Base-by-base conservation (phyloP, 2,888 invertebrate genomes). In the Agrotis segetum region DNA sequence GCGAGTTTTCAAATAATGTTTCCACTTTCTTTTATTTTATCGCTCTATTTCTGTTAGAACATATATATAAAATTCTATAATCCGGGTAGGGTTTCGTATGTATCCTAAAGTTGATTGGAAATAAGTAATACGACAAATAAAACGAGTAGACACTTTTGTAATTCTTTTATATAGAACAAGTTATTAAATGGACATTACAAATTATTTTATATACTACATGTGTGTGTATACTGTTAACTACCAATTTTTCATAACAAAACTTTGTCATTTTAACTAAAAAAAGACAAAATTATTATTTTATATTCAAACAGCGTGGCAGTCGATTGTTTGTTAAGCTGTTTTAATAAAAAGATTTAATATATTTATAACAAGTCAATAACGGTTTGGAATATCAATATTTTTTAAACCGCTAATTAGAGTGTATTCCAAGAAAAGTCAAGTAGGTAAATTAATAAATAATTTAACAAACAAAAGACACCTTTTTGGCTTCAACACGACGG, bases 231-330 rank as follows among this genome's bases (percentile, higher is more conserved):
- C 11, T 83, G 66, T 74, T 67, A 79, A 77, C 65, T 76, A 74
- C 69, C 69, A 62, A 76, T 84, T 74, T 68, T 72, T 80, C 56
- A 79, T 84, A 86, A 81, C 79, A 90, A 86, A 92, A 93, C 91
- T 92, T 94, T 93, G 93, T 92, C 92, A 89, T 94, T 94, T 95
- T 92, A 90, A 77, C 85, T 74, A 91, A 90, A 94, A 95, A 94
- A 93, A 88, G 92, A 92, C 93, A 92, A 94, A 93, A 92, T 93
- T 90, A 88, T 87, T 78, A 85, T 74, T 79, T 77, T 67, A 60
- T 69, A 60, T 69, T 68, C 47, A 56, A 66, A 56, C 58, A 50
- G 34, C 59, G 64, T 61, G 67, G 58, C 71, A 67, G 63, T 58
- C 74, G 13, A 29, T 64, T 68, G 63, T 63, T 65, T 69, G 40